These are phyloP conservation scores for Origma solitaria DNA, from an alignment of 2,113 vertebrate genomes.

Conservation along the genomic window DNA sequence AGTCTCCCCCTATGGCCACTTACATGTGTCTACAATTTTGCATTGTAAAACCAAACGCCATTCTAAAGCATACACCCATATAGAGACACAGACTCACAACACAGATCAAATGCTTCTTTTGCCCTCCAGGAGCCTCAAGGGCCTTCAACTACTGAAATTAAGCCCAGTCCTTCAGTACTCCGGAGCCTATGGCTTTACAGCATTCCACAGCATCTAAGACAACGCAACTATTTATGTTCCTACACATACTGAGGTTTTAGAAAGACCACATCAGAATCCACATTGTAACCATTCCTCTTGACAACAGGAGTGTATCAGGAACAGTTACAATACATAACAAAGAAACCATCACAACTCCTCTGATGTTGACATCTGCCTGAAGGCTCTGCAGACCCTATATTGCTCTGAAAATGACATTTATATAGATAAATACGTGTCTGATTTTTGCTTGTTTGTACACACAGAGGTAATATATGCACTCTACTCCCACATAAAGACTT, in stretches of 20 bases:
- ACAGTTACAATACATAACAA: not conserved
- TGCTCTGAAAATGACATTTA: not conserved
- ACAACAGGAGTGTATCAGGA: not conserved
- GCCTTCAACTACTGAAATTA: not conserved
- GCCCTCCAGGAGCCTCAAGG: not conserved
- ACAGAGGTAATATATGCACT: not conserved
- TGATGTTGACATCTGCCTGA: not conserved
- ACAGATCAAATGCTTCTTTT: not conserved
- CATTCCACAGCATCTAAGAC: not conserved
- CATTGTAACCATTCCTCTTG: not conserved
- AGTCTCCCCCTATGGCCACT: not conserved
- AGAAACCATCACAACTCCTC: not conserved
- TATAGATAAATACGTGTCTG: not conserved
- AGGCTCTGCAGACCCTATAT: not conserved
- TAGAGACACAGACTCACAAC: not conserved
- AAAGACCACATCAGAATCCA: not conserved
- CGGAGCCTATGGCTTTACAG: not conserved
- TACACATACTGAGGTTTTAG: not conserved
- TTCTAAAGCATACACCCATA: not conserved
- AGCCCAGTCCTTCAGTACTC: not conserved
- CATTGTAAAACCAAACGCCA: not conserved
- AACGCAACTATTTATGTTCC: not conserved
- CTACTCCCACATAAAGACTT: not conserved
- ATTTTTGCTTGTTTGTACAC: conserved; percentile 15
- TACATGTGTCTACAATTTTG: not conserved